Conservation (phyloP, 1,140 invertebrate genomes). For the Grapholita molesta region DNA sequence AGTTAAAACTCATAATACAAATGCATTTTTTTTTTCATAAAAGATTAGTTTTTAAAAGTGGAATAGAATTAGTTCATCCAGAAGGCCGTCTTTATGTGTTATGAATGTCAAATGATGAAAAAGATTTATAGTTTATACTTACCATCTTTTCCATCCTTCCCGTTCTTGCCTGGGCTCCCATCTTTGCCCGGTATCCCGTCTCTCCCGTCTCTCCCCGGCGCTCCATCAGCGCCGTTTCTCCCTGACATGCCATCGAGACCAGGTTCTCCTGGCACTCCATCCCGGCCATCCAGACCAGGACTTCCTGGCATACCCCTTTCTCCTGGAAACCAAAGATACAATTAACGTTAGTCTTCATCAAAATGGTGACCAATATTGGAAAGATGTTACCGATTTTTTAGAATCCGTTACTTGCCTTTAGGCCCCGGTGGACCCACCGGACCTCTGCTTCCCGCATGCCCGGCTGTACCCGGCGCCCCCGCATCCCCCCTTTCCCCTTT, state of each 20-base stretch:
- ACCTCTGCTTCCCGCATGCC: slow-evolving; percentile 78
- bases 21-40: too few relatives aligned
- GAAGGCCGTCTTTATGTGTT: too few relatives aligned
- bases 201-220: slow-evolving; percentile 84
- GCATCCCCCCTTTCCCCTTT: slow-evolving; percentile 80
- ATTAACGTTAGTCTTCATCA: too few relatives aligned
- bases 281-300: slow-evolving; percentile 89
- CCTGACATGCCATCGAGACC: slow-evolving; percentile 91
- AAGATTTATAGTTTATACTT: slow-evolving; percentile 29
- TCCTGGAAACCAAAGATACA: slow-evolving; percentile 41
- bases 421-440: slow-evolving; percentile 79
- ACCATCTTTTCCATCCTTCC: slow-evolving; percentile 81
- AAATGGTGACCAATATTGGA: neutral
- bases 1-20: too few relatives aligned
- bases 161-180: slow-evolving; percentile 80
- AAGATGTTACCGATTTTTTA: slow-evolving; percentile 2
- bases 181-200: slow-evolving; percentile 85
- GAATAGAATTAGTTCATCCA: too few relatives aligned
- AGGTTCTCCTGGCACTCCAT: slow-evolving; percentile 91
- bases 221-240: slow-evolving; percentile 86
- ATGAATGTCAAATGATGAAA: too few relatives aligned
- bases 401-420: slow-evolving; percentile 78
- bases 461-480: slow-evolving; percentile 81
- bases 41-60: too few relatives aligned
- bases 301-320: slow-evolving; percentile 82